phyloP scores from a whole-genome alignment of 2,888 invertebrate genomes.

The Ennomos quercinarius region DNA sequence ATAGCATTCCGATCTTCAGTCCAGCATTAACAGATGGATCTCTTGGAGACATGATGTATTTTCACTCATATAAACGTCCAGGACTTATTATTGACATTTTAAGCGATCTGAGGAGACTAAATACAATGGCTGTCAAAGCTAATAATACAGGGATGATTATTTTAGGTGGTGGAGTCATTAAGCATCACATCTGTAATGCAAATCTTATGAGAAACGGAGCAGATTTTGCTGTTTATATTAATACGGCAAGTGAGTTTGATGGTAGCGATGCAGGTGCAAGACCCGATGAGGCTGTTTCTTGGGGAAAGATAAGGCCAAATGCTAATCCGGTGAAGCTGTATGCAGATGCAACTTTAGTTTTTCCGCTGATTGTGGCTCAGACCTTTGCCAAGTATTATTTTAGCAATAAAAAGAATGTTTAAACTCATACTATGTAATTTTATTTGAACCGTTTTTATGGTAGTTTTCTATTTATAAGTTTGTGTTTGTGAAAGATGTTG shows the following conservation, averaged over 20 bases:
- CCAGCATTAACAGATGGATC: conserved; percentile 99
- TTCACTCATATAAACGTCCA: conserved; percentile 97
- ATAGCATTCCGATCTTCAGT: conserved; percentile 98
- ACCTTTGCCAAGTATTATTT: conserved; percentile 94
- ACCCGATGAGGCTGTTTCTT: conserved; percentile 99
- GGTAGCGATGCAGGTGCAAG: conserved; percentile 99
- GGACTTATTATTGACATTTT: conserved; percentile 97
- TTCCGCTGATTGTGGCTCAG: conserved; percentile 97
- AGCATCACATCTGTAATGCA: conserved; percentile 99
- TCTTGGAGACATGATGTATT: conserved; percentile 99
- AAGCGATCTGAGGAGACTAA: conserved; percentile 95
- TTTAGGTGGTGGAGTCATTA: conserved; percentile 97
- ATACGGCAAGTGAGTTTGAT: conserved; percentile 98
- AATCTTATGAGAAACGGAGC: conserved; percentile 99
- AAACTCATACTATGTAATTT: conserved; percentile 39
- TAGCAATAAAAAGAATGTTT: conserved; percentile 82
- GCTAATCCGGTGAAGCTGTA: conserved; percentile 97
- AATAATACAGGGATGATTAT: conserved; percentile 98
- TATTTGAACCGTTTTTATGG: conserved; percentile 6
- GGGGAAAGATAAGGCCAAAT: conserved; percentile 97
- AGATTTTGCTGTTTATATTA: conserved; percentile 97
- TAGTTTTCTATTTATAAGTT: too few species aligned
- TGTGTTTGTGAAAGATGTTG: too few species aligned
- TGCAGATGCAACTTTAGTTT: conserved; percentile 97
- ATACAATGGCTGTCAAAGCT: conserved; percentile 97